A percentile compares a stretch with the other conserved stretches of the same genome.
Conservation (phyloP, 2,797 vertebrate genomes). For the Hapalemur alaotrensis region DNA sequence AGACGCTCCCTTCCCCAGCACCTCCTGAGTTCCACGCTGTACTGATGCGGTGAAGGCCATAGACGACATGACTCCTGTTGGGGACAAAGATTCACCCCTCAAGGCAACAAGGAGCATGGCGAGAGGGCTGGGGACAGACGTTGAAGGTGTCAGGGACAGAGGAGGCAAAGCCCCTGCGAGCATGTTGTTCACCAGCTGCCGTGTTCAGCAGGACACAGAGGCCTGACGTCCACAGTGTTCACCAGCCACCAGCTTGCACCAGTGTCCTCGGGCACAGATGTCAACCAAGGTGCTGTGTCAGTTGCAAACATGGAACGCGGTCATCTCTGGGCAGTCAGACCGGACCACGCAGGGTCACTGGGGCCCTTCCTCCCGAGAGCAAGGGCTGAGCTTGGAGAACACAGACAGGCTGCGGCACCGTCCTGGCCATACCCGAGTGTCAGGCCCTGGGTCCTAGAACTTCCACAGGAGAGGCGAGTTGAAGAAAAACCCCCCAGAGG, state of each 20-base stretch:
- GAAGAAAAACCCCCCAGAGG: background rate
- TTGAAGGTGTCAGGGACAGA: too few relatives aligned
- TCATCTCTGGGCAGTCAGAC: background rate
- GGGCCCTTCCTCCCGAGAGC: background rate
- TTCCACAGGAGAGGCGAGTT: accelerated
- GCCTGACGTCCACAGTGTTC: too few relatives aligned
- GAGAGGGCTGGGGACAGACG: background rate
- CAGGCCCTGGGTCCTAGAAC: background rate
- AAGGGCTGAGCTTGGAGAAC: background rate
- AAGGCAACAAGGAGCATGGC: background rate
- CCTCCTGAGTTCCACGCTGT: background rate
- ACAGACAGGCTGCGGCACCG: background rate
- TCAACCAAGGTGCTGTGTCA: background rate
- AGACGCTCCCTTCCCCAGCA: background rate
- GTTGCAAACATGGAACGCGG: background rate
- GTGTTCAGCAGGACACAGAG: too few relatives aligned
- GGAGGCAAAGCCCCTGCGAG: background rate
- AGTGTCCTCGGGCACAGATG: background rate
- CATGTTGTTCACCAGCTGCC: background rate
- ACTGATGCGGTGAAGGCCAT: background rate
- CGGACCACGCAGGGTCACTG: accelerated
- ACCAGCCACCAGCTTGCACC: background rate
- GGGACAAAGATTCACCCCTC: background rate
- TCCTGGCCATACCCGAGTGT: background rate
- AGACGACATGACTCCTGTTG: background rate